Conservation (phyloP, 2,797 vertebrate species). For the Caiman crocodilus region DNA sequence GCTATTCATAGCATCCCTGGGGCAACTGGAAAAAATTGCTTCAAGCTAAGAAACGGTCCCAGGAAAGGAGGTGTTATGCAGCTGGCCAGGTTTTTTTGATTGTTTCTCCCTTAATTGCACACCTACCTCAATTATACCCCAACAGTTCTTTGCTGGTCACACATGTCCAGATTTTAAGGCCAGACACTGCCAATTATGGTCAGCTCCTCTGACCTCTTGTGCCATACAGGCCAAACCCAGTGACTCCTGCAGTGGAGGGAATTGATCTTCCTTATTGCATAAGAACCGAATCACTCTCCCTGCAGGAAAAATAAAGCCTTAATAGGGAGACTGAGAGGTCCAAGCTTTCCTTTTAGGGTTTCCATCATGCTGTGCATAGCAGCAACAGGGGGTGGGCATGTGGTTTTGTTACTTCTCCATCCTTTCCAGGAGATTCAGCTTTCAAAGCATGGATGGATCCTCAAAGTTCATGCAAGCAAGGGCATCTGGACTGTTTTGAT, state of each 20-base stretch:
- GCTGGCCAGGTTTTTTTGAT: fast-evolving
- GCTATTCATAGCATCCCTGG: neutral
- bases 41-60: neutral
- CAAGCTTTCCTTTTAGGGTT: neutral
- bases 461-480: neutral
- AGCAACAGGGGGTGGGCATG: no score
- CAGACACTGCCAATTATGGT: neutral
- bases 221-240: no score
- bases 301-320: neutral
- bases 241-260: neutral
- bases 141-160: no score
- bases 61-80: neutral
- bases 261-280: neutral
- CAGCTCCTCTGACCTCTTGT: neutral
- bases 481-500: no score
- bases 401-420: neutral
- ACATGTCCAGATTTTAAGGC: neutral
- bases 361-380: neutral
- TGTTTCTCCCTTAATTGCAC: fast-evolving
- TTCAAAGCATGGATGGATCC: no score
- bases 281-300: neutral
- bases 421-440: neutral
- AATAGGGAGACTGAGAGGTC: neutral
- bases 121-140: fast-evolving
- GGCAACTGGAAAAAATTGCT: neutral